Base-by-base conservation (phyloP, 2,888 invertebrate species). In the Yponomeuta sedellus region DNA sequence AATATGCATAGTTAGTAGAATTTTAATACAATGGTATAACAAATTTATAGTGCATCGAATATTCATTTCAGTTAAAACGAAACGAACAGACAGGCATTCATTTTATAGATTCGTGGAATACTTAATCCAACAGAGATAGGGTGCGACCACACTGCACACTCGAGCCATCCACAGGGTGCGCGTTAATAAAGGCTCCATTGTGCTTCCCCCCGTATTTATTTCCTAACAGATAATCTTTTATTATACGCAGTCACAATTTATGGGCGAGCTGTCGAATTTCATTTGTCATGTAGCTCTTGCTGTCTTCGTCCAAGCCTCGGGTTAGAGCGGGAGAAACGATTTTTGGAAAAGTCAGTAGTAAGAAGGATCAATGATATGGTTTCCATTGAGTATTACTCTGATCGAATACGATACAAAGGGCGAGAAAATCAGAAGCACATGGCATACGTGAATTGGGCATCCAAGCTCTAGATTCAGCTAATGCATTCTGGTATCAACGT, bases 141-240 rank as follows among this genome's bases (percentile, higher is more conserved):
- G 63, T 39, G 44, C 39, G 63, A 34, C 28, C 28, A 12, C 59
- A 59, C 20, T 22, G 59, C 44, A 59, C 28, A 34, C 34, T 61
- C 61, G 25, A 61, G n/a, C 61, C 59, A 66, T 56, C 28, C 74
- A 77, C 72, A 75, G 78, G 77, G 75, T 76, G 77, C 73, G 77
- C 78, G 76, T 79, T 85, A 85, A 86, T 88, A 88, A 86, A 85
- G 83, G 77, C 68, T 76, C 85, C 77, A 86, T 89, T 88, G 88
- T 88, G 74, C 44, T 78, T 85, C 80, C 83, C 88, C 86, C 83
- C 73, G 79, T 85, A 86, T 87, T 83, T 88, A 88, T 88, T 86
- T 81, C 85, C 77, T 75, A 80, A 77, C 83, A 84, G 88, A 89
- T 89, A 88, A 88, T 89, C 84, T 88, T 88, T 88, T 88, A 85